Evolutionary conservation across 2,113 vertebrate genomes (phyloP), one percentile per base, ranked within the genome.

Genomic region (Dendrocopos noguchii): DNA sequence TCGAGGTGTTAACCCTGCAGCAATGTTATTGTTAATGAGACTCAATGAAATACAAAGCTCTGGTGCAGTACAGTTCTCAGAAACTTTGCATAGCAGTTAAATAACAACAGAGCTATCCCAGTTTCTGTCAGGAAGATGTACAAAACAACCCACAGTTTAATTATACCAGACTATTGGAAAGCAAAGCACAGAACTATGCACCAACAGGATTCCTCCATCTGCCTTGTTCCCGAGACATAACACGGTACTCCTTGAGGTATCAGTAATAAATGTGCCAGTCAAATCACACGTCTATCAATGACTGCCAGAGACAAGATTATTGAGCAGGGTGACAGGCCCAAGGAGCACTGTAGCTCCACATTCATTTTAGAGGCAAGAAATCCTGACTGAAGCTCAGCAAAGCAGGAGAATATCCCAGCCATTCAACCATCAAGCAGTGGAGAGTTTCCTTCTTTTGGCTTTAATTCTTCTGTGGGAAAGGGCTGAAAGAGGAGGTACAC

Each of bases 1-100:
- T 94, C 15, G 93, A 73, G 98, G 98, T 76, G 88, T 72, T 87
- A 93, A 60, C 28, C 98, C 99, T 99, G 95, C 28, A 92, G 15
- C 4, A 81, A 97, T 87, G 86, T 68, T 27, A 36, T 46, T 31
- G 42, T 36, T 64, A 28, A 20, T 44, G 59, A 76, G 19, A 82
- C 3, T 60, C 29, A 80, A 34, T 25, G 39, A 94, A 80, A 84
- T 34, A 83, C 3, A 84, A 80, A 87, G 59, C 18, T 59, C 15
- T 29, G 16, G 7, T 70, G 29, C 56, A 85, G 8, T 65, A 10
- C 64, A 33, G 65, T 56, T 61, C 24, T 66, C 67, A 70, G 9
- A 93, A 94, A 77, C 5, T 63, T 55, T 59, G 15, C 28, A 50
- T 6, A 77, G 25, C 50, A 53, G 3, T 63, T 78, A 59, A 5